phyloP scores from a whole-genome alignment of 2,113 vertebrate genomes.

The Channa argus region DNA sequence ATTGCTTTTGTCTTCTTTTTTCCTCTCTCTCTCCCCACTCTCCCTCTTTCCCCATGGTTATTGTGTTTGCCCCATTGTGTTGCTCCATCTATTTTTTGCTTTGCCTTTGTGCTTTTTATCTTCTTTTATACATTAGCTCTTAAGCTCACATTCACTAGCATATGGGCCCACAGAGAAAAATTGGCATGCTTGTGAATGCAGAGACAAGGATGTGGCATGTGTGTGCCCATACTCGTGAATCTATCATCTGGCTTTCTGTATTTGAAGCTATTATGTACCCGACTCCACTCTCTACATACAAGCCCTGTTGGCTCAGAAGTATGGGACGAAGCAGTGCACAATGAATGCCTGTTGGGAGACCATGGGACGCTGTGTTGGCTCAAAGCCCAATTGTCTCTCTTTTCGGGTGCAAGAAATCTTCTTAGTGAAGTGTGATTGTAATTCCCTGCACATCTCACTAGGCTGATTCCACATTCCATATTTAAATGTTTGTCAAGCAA shows the following conservation, averaged over 20 bases:
- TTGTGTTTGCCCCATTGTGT: slow-evolving; percentile 58
- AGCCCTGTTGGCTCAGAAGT: slow-evolving; percentile 64
- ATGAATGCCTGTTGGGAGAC: slow-evolving; percentile 68
- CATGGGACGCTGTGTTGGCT: slow-evolving; percentile 61
- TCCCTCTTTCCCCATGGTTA: slow-evolving; percentile 25
- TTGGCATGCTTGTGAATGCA: slow-evolving; percentile 53
- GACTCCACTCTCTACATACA: slow-evolving; percentile 27
- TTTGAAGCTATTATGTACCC: slow-evolving; percentile 40
- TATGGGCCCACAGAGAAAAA: slow-evolving; percentile 42
- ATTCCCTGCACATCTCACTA: slow-evolving; percentile 67
- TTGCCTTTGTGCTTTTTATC: slow-evolving; percentile 48
- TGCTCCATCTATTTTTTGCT: slow-evolving; percentile 55
- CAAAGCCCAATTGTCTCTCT: slow-evolving; percentile 40
- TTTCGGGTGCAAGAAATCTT: slow-evolving; percentile 55
- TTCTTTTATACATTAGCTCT: slow-evolving; percentile 25
- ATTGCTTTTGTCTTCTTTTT: slow-evolving; percentile 42
- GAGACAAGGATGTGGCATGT: slow-evolving; percentile 25
- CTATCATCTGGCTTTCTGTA: slow-evolving; percentile 47
- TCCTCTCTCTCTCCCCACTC: slow-evolving; percentile 15
- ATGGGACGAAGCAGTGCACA: slow-evolving; percentile 53
- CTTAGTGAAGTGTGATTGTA: slow-evolving; percentile 65
- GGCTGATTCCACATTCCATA: slow-evolving; percentile 59
- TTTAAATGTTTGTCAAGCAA: slow-evolving; percentile 42
- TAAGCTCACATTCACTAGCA: slow-evolving; percentile 50
- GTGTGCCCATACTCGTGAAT: slow-evolving; percentile 38